A percentile compares a stretch with the other conserved stretches of the same genome.
phyloP scores from a whole-genome alignment of 2,797 vertebrate species.

The Sarcophilus harrisii region DNA sequence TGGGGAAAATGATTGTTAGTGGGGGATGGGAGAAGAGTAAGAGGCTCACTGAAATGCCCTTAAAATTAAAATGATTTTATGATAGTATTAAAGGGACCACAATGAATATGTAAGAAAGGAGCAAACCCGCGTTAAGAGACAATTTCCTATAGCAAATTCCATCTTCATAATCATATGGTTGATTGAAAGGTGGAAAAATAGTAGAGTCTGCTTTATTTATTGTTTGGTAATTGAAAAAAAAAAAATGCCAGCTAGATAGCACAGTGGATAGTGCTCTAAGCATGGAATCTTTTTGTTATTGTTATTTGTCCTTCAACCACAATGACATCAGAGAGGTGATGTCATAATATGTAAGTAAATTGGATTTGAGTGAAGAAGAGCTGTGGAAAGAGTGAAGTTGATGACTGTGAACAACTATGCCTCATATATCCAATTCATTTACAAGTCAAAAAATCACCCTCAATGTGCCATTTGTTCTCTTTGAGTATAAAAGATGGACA shows the following conservation, averaged over 20 bases:
- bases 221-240: not conserved
- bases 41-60: not conserved
- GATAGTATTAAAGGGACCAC: not conserved
- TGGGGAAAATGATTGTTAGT: slow-evolving; percentile 50
- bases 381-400: not conserved
- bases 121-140: not conserved
- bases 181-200: not conserved
- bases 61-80: not conserved
- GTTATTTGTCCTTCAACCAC: too few species aligned
- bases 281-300: not conserved
- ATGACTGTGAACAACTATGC: not conserved
- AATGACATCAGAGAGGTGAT: too few species aligned
- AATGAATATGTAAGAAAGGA: not conserved
- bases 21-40: not conserved
- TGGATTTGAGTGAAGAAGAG: too few species aligned
- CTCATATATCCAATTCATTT: not conserved
- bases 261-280: not conserved
- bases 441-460: not conserved
- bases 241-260: not conserved
- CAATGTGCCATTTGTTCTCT: not conserved
- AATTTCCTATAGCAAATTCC: not conserved
- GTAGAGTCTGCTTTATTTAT: not conserved
- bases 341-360: too few species aligned
- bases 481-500: too few species aligned
- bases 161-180: not conserved